Conservation (phyloP, 2,113 vertebrate genomes). For the Megaptera novaeangliae region DNA sequence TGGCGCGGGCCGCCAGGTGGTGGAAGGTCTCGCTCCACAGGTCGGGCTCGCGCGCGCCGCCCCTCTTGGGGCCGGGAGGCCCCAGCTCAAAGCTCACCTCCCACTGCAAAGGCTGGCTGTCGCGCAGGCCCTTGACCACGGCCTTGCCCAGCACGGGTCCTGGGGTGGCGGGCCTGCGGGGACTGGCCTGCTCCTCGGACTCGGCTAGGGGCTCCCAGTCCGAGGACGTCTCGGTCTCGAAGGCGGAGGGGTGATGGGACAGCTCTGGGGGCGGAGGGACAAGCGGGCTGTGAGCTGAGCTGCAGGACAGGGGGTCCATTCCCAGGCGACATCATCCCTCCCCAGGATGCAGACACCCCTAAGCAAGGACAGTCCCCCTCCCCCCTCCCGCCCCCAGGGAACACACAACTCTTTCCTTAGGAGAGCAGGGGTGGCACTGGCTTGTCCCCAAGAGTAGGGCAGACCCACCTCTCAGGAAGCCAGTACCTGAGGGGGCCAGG, state of each 20-base stretch:
- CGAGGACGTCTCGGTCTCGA: conserved; percentile 66
- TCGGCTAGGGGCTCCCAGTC: conserved; percentile 68
- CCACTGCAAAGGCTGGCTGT: conserved; percentile 87
- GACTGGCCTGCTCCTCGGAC: rapidly evolving
- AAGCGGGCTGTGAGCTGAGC: not conserved
- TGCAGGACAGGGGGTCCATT: not conserved
- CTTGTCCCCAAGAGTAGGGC: not conserved
- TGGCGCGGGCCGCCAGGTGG: conserved; percentile 91
- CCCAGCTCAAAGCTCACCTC: conserved; percentile 90
- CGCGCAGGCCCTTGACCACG: conserved; percentile 88
- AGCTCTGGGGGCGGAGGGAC: conserved; percentile 62
- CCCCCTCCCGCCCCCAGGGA: not conserved
- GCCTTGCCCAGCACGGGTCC: conserved; percentile 85
- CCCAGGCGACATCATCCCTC: not conserved
- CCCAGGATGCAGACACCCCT: not conserved
- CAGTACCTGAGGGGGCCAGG: not conserved
- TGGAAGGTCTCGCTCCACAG: conserved; percentile 96
- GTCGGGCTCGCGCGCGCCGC: conserved; percentile 75
- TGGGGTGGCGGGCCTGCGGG: not conserved
- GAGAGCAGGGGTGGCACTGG: not conserved
- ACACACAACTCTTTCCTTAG: not conserved
- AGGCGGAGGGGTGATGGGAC: conserved; percentile 82
- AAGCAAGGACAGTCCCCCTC: not conserved
- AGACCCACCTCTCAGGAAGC: not conserved
- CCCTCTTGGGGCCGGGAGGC: conserved; percentile 78